Evolutionary conservation across 2,888 invertebrate species (phyloP).

Genomic region (Nycteola revayana): DNA sequence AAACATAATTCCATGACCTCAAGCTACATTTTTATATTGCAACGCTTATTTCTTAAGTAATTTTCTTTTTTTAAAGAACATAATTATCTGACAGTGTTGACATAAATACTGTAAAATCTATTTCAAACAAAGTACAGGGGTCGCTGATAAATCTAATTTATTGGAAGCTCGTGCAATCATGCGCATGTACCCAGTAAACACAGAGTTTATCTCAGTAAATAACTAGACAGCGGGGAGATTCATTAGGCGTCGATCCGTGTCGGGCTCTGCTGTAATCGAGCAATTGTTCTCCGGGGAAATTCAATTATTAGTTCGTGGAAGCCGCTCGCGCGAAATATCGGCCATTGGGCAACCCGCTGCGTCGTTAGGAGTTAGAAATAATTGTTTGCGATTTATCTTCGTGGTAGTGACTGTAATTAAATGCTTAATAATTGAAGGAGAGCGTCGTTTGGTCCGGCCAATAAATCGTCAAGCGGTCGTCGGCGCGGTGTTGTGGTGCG

Average conservation of each 20-base stretch:
- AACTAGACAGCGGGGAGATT: constrained; percentile 78
- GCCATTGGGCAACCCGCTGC: constrained; percentile 64
- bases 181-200: constrained; percentile 77
- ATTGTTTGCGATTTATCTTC: constrained; percentile 70
- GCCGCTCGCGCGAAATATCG: constrained; percentile 59
- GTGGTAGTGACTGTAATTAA: constrained; percentile 66
- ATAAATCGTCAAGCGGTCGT: constrained; percentile 52
- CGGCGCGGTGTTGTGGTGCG: constrained; percentile 46
- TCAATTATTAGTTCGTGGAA: constrained; percentile 70
- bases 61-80: constrained; percentile 1
- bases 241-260: constrained; percentile 79
- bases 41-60: no score
- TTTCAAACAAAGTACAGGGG: constrained; percentile 32
- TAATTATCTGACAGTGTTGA: constrained; percentile 9
- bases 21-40: no score
- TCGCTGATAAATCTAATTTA: constrained; percentile 72
- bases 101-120: constrained; percentile 18
- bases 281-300: constrained; percentile 79
- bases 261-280: constrained; percentile 73
- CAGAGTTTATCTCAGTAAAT: constrained; percentile 77
- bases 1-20: no score
- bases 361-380: constrained; percentile 71
- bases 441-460: constrained; percentile 48
- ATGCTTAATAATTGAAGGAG: constrained; percentile 73
- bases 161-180: constrained; percentile 78